Evolutionary conservation across 2,888 invertebrate genomes (phyloP).

Genomic region (Pseudococcus viburni): DNA sequence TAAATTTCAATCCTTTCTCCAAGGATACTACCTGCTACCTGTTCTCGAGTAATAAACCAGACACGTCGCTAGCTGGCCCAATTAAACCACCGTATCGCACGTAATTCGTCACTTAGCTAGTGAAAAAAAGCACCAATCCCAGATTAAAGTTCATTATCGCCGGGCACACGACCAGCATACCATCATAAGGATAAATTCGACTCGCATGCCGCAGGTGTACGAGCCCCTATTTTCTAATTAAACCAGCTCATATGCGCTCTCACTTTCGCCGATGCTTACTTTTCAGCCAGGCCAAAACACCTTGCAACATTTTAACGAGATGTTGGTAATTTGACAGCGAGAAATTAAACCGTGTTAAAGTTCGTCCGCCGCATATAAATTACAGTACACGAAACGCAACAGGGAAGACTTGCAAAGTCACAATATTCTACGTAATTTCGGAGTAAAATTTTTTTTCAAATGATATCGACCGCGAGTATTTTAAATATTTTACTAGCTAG

Average conservation of each 20-base stretch:
- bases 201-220: conserved; percentile 16
- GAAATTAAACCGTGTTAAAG: conserved; percentile 26
- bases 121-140: neutral
- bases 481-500: neutral
- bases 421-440: neutral
- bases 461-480: conserved; percentile 9
- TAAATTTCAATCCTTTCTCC: too few relatives aligned
- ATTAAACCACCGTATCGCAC: too few relatives aligned
- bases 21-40: too few relatives aligned
- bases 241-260: neutral
- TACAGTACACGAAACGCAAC: neutral
- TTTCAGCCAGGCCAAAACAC: neutral
- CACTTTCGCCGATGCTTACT: neutral
- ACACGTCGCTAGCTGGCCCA: too few relatives aligned
- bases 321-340: conserved; percentile 50
- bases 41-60: too few relatives aligned
- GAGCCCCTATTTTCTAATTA: conserved; percentile 52
- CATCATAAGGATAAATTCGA: neutral
- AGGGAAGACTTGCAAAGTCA: neutral
- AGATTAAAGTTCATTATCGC: conserved; percentile 56
- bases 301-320: conserved; percentile 45
- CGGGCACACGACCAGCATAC: conserved; percentile 29
- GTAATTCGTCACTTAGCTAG: neutral
- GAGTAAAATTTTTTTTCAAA: neutral
- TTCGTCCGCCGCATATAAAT: conserved; percentile 38